Percentiles rank a stretch among this genome's conserved stretches.
phyloP scores from a whole-genome alignment of 2,888 invertebrate species.

The Stenotaenia linearis region DNA sequence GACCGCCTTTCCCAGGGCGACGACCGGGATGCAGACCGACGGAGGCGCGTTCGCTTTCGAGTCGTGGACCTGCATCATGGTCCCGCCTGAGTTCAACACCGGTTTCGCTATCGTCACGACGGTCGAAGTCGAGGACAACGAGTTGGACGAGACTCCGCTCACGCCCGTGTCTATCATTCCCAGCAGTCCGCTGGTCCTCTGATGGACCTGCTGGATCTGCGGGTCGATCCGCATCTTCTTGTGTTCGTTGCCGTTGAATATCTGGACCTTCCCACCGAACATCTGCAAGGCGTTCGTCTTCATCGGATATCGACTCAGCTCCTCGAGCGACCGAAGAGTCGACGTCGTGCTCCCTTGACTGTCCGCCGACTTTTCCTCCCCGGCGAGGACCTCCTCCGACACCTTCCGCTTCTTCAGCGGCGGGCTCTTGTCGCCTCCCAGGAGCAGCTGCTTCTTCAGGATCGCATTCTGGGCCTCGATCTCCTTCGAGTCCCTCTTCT shows the following conservation, averaged over 20 bases:
- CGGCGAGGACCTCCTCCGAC: conserved; percentile 36
- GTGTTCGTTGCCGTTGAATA: conserved; percentile 62
- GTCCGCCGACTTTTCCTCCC: neutral
- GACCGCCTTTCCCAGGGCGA: conserved; percentile 31
- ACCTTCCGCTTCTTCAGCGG: conserved; percentile 41
- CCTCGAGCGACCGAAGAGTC: conserved; percentile 36
- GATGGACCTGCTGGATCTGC: conserved; percentile 26
- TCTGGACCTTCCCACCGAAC: conserved; percentile 73
- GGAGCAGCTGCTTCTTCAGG: conserved; percentile 45
- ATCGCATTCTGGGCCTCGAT: conserved; percentile 33
- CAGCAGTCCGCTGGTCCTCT: neutral
- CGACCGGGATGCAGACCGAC: conserved; percentile 34
- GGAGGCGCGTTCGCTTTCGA: conserved; percentile 1
- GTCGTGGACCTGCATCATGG: conserved; percentile 53
- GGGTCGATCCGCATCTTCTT: conserved; percentile 64
- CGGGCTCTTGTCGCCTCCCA: conserved; percentile 34
- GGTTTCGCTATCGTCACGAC: conserved; percentile 63
- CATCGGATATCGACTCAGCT: conserved; percentile 33
- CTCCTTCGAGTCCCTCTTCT: neutral
- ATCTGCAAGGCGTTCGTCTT: conserved; percentile 52
- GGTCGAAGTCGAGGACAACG: conserved; percentile 39
- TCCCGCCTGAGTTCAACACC: conserved; percentile 75
- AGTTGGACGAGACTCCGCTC: neutral
- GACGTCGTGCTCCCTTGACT: neutral
- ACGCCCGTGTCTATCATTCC: neutral